Evolutionary conservation across 2,797 vertebrate genomes (phyloP).

Genomic region (Apogon hyalosoma): DNA sequence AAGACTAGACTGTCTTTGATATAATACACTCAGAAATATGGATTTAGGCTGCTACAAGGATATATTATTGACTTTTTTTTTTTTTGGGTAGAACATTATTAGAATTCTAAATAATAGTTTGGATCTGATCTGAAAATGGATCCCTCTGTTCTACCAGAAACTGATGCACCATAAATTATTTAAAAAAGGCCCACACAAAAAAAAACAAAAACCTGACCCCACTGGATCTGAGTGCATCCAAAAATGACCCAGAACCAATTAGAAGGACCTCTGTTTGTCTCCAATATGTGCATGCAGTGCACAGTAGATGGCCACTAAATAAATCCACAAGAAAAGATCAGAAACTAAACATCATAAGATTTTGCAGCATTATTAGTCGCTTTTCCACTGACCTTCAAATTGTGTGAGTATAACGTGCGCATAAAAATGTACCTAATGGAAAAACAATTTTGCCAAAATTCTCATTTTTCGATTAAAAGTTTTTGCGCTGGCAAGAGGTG

Average conservation of each 20-base stretch:
- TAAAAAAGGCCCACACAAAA: too few species aligned
- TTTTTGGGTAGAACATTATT: not conserved
- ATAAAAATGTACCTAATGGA: too few species aligned
- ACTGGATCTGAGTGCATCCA: not conserved
- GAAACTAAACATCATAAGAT: slow-evolving; percentile 7
- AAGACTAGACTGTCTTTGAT: slow-evolving; percentile 24
- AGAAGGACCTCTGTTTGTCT: not conserved
- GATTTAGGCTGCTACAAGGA: not conserved
- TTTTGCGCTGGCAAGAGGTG: too few species aligned
- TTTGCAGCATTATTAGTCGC: slow-evolving; percentile 39
- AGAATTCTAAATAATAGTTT: too few species aligned
- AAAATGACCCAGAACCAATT: not conserved
- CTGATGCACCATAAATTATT: too few species aligned
- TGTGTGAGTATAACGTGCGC: too few species aligned
- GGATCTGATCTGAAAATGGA: too few species aligned
- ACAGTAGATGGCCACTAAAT: slow-evolving; percentile 2
- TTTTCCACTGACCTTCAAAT: too few species aligned
- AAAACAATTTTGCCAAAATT: too few species aligned
- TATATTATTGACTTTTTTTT: not conserved
- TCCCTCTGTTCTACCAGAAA: too few species aligned
- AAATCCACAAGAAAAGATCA: slow-evolving; percentile 15
- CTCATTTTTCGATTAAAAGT: too few species aligned
- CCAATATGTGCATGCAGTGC: not conserved
- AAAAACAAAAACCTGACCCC: too few species aligned
- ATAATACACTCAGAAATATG: slow-evolving; percentile 16